Conservation (phyloP, 1,140 invertebrate species). For the Drosophila carrolli region DNA sequence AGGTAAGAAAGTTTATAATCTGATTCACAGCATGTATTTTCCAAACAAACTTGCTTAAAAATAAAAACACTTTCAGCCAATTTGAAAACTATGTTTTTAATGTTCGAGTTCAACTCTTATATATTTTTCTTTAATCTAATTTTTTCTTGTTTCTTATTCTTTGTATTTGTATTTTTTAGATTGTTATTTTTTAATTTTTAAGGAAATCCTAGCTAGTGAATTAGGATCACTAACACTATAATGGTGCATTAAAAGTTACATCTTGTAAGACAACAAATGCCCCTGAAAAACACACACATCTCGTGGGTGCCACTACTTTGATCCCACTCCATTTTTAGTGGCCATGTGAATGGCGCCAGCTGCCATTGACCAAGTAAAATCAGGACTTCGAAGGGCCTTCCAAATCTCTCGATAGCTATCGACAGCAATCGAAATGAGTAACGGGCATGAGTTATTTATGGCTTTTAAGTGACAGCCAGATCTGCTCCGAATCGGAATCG, state of each 20-base stretch:
- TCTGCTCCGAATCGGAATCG: slow-evolving; percentile 25
- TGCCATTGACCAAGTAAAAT: slow-evolving; percentile 33
- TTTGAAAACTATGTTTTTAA: too few species aligned
- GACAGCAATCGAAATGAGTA: slow-evolving; percentile 70
- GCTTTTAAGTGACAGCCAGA: slow-evolving; percentile 72
- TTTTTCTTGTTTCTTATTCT: too few species aligned
- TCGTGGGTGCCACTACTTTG: background rate
- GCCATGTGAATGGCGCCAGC: slow-evolving; percentile 66
- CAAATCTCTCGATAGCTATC: slow-evolving; percentile 62
- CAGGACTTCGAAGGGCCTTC: background rate
- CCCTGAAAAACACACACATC: background rate
- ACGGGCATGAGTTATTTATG: slow-evolving; percentile 77
- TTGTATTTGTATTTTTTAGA: background rate
- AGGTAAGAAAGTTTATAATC: background rate
- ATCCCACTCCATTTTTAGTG: slow-evolving; percentile 1
- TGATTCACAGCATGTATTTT: too few species aligned
- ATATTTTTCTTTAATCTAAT: too few species aligned
- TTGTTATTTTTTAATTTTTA: too few species aligned
- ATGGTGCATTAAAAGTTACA: too few species aligned
- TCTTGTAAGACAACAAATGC: too few species aligned
- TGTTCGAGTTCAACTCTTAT: too few species aligned
- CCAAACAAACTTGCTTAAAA: too few species aligned
- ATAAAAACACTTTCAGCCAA: too few species aligned
- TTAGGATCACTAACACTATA: too few species aligned
- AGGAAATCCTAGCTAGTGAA: too few species aligned